Base-by-base conservation (phyloP, 2,113 vertebrate species). In the Plectropomus leopardus region DNA sequence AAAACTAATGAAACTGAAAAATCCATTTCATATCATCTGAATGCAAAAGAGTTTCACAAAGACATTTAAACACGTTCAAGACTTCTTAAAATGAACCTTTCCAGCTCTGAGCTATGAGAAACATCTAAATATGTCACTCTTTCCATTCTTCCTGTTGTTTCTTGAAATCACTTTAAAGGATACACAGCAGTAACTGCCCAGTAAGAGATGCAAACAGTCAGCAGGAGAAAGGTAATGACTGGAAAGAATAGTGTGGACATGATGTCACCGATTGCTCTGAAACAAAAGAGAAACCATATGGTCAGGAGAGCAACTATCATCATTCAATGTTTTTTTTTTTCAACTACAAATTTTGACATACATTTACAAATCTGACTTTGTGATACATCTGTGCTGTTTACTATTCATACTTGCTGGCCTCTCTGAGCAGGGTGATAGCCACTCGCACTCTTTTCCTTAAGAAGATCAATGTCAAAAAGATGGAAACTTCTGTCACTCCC, bases 181-280 rank as follows among this genome's bases (percentile, higher is more conserved):
- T 98, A 98, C 98, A 98, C 85, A 7, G 97, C 96, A 30, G 94
- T 97, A 70, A 97, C 92, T 0, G 93, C 95, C 96, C 96, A 97
- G 92, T 98, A 99, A 73, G 94, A 96, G 93, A 97, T 94, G 78
- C 96, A 98, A 60, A 97, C 51, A 9, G 95, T 94, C 81, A 98
- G 86, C 68, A 98, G 93, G 76, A 96, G 11, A 84, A 97, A 98
- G 72, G 97, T 98, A 78, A 97, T n/a, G 1, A 97, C n/a, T 9
- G 98, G 98, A 80, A 97, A 98, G 84, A 97, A 89, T 51, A 99
- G 89, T 0, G 97, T 95, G 23, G 95, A 96, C 92, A 95, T 96
- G 85, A 98, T 94, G 81, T 95, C 95, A 78, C 96, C 92, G 71
- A 97, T 96, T 85, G 97, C 97, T 92, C 98, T 98, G 78, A 32